A percentile compares a stretch with the other conserved stretches of the same genome.
These are phyloP conservation scores for Pseudomyrmex cubaensis DNA, from an alignment of 1,140 invertebrate species.

Conservation along the genomic window DNA sequence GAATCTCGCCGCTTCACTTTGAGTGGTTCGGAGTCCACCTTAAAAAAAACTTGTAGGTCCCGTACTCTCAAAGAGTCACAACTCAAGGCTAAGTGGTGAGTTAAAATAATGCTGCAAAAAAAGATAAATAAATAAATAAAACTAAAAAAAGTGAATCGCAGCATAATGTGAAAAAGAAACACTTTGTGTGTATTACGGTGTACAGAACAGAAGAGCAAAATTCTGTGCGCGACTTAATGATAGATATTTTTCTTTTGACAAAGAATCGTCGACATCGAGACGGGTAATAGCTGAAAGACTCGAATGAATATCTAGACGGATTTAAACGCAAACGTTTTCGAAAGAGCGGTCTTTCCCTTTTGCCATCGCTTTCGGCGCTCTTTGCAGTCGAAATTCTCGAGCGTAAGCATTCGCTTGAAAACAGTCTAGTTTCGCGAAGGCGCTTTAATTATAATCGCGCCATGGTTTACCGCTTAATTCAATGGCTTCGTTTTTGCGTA, in stretches of 20 bases:
- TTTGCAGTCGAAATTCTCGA: constrained; percentile 16
- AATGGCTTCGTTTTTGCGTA: constrained; percentile 16
- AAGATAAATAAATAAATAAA: neutral
- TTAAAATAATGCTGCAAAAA: too few relatives aligned
- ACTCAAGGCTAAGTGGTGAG: too few relatives aligned
- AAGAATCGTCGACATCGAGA: constrained; percentile 15
- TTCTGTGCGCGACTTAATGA: neutral
- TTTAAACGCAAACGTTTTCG: constrained; percentile 27
- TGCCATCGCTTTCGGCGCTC: neutral
- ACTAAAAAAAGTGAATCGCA: too few relatives aligned
- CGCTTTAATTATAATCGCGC: constrained; percentile 69
- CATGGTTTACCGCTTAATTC: constrained; percentile 58
- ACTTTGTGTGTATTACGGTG: too few relatives aligned
- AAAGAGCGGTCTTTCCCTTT: constrained; percentile 2
- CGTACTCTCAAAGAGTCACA: too few relatives aligned
- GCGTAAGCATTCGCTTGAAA: constrained; percentile 39
- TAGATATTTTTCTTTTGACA: neutral
- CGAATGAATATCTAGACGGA: constrained; percentile 16
- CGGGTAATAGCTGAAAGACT: neutral
- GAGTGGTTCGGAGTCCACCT: too few relatives aligned
- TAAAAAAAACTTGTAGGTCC: too few relatives aligned
- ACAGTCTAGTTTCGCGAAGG: constrained; percentile 40
- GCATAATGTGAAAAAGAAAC: too few relatives aligned
- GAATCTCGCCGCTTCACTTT: too few relatives aligned
- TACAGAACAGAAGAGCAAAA: neutral